Conservation (phyloP, 2,888 invertebrate species). For the Drosophila tanythrix region DNA sequence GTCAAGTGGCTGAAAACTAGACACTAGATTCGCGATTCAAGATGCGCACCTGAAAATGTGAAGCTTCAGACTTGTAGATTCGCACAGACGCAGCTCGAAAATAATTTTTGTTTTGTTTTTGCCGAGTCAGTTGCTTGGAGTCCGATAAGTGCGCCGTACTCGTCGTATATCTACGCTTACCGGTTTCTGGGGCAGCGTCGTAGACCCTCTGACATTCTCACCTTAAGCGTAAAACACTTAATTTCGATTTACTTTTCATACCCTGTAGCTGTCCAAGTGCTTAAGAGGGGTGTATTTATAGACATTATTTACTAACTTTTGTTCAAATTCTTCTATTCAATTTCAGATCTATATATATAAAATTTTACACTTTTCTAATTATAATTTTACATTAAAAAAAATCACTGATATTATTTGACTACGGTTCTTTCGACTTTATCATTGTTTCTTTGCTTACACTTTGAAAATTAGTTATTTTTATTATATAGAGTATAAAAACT, state of each 20-base stretch:
- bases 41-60: slow-evolving; percentile 20
- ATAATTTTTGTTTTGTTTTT: slow-evolving; percentile 1
- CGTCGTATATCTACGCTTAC: slow-evolving; percentile 38
- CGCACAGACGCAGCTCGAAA: slow-evolving; percentile 18
- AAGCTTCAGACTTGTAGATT: slow-evolving; percentile 20
- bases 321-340: neutral
- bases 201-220: slow-evolving; percentile 68
- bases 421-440: neutral
- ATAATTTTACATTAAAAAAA: too few relatives aligned
- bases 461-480: neutral
- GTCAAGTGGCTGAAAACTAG: slow-evolving; percentile 29
- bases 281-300: neutral
- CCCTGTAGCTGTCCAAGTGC: neutral
- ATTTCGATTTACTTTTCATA: slow-evolving; percentile 20
- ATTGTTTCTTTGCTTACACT: neutral
- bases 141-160: slow-evolving; percentile 21
- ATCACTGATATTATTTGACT: too few relatives aligned
- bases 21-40: slow-evolving; percentile 32
- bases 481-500: slow-evolving; percentile 17
- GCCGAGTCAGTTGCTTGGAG: slow-evolving; percentile 19
- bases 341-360: too few relatives aligned
- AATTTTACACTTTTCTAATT: too few relatives aligned
- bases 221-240: slow-evolving; percentile 12
- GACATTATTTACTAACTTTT: neutral
- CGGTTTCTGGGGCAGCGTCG: slow-evolving; percentile 61